These are phyloP conservation scores for Sycobia sp. DNA, from an alignment of 1,140 invertebrate species.

Conservation along the genomic window DNA sequence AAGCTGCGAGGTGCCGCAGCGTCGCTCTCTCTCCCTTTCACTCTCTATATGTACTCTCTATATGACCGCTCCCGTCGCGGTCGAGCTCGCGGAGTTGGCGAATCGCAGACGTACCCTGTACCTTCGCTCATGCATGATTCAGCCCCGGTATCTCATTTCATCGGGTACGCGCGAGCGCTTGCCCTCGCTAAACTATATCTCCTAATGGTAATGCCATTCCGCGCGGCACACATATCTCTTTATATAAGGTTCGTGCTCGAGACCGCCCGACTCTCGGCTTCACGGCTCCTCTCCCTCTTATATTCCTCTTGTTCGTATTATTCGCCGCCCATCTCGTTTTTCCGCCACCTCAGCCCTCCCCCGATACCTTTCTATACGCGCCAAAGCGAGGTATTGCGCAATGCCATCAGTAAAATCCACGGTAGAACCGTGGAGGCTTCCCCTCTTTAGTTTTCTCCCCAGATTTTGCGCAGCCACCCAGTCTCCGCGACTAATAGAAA, in stretches of 20 bases:
- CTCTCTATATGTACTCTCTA: too few species aligned
- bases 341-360: conserved; percentile 17
- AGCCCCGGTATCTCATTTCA: conserved; percentile 63
- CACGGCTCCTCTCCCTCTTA: conserved; percentile 46
- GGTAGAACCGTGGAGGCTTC: not conserved
- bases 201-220: conserved; percentile 62
- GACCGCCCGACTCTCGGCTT: too few species aligned
- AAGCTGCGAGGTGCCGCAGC: conserved; percentile 18
- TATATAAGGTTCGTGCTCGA: conserved; percentile 56
- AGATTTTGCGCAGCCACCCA: not conserved
- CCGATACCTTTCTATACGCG: conserved; percentile 13
- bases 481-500: too few species aligned
- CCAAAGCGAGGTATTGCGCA: conserved; percentile 4
- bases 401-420: not conserved
- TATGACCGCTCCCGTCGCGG: too few species aligned
- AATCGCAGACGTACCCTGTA: conserved; percentile 52
- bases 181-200: conserved; percentile 61
- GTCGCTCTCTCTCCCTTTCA: too few species aligned
- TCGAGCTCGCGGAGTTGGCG: too few species aligned
- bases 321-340: not conserved
- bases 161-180: conserved; percentile 40
- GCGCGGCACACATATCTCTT: conserved; percentile 60
- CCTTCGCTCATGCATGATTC: conserved; percentile 62
- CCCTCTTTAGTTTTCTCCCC: conserved; percentile 1
- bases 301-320: conserved; percentile 29